Percentiles rank a stretch among this genome's conserved stretches.
These are phyloP conservation scores for Glyphotaelius pellucidus DNA, from an alignment of 2,888 invertebrate genomes.

Conservation along the genomic window DNA sequence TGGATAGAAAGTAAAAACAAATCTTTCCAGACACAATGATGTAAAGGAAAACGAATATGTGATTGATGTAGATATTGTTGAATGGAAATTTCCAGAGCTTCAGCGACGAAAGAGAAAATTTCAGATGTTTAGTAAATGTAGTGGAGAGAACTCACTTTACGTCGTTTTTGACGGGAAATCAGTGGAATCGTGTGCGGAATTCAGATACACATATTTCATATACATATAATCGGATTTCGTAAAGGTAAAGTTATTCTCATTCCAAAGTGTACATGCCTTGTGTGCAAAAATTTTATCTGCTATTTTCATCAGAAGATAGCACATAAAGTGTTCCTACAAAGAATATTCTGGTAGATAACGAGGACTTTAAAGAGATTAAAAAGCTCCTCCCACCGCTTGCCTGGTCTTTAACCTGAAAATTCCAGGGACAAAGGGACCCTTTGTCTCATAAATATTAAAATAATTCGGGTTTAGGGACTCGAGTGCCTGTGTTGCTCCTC, in stretches of 20 bases:
- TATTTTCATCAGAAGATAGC: too few relatives aligned
- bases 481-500: neutral
- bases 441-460: neutral
- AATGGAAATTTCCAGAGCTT: neutral
- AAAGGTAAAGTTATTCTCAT: neutral
- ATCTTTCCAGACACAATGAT: neutral
- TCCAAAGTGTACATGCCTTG: neutral
- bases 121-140: too few relatives aligned
- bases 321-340: neutral
- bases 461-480: neutral
- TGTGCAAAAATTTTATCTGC: neutral
- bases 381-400: neutral
- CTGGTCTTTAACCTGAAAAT: neutral
- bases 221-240: too few relatives aligned
- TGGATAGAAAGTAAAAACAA: neutral
- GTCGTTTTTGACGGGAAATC: too few relatives aligned
- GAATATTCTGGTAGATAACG: neutral
- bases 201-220: too few relatives aligned
- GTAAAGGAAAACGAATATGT: neutral
- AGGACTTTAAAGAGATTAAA: neutral
- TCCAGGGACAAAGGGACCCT: neutral
- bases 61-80: neutral
- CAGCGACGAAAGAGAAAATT: neutral
- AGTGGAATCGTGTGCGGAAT: too few relatives aligned
- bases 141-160: too few relatives aligned